Evolutionary conservation across 2,797 vertebrate species (phyloP).

Genomic region (Pseudochirops corinnae): DNA sequence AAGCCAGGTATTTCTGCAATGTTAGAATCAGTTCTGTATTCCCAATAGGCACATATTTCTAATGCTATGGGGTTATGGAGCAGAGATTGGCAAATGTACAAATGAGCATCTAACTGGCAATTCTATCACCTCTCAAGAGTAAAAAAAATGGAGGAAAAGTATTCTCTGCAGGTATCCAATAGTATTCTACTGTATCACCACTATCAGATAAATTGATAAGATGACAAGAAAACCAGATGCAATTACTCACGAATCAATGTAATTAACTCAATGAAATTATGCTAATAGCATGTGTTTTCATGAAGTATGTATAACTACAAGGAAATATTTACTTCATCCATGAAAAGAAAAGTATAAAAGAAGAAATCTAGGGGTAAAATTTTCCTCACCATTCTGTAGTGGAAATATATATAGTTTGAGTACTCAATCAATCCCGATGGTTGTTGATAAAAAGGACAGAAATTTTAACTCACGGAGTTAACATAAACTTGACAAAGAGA

Average conservation of each 20-base stretch:
- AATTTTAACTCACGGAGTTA: background rate
- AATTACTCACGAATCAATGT: background rate
- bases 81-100: background rate
- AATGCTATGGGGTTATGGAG: background rate
- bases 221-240: background rate
- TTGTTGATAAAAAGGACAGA: background rate
- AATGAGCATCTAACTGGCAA: background rate
- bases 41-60: background rate
- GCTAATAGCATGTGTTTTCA: background rate
- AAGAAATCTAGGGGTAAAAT: slow-evolving; percentile 27
- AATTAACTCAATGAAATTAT: background rate
- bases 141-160: background rate
- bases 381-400: background rate
- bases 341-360: slow-evolving; percentile 26
- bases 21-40: slow-evolving; percentile 31
- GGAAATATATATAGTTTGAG: background rate
- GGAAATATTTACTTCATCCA: slow-evolving; percentile 31
- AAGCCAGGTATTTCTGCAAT: slow-evolving; percentile 45
- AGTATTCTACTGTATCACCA: background rate
- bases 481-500: background rate
- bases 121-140: background rate
- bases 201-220: background rate
- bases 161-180: background rate
- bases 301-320: background rate
- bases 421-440: background rate